Evolutionary conservation across 2,113 vertebrate species (phyloP), one percentile per base, ranked within the genome.

Genomic region (Atrichornis clamosus): DNA sequence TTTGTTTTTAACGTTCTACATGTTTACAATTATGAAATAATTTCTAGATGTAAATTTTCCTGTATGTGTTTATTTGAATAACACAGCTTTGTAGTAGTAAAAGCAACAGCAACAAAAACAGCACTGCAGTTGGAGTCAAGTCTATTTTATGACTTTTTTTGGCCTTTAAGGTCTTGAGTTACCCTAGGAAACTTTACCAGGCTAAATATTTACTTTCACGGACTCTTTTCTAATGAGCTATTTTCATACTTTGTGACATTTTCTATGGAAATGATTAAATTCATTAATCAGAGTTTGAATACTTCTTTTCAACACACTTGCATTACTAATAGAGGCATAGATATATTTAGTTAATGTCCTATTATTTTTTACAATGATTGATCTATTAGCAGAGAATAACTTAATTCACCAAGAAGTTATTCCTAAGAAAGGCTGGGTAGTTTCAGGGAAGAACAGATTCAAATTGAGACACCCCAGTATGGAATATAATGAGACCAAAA

Each of bases 171-270:
- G 49, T 65, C 64, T 79, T 37, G 37, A 63, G 18, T 83, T 88
- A 70, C 19, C n/a, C 26, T 37, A 76, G 55, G 55, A 96, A 95
- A 93, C 30, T 42, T 79, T 74, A 67, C 7, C 17, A 87, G 35
- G 33, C 24, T 96, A 95, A 96, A 88, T 90, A 92, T 96, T 96
- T 96, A 67, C 76, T 95, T 91, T 77, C 39, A 49, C 7, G 89
- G 35, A 32, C 14, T 46, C 47, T 88, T 90, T 78, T 37, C 70
- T 96, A 94, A 95, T 87, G 79, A 92, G 30, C 18, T 62, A 35
- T 72, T 91, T 91, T 90, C 10, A 93, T 92, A 92, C 62, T 85
- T 94, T 70, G 39, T 83, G 59, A 30, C 72, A 73, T 87, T 92
- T 96, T 87, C 44, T 64, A 24, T 79, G 59, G 46, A 74, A 95